Conservation (phyloP, 2,888 invertebrate genomes). For the Hypercompe scribonia region DNA sequence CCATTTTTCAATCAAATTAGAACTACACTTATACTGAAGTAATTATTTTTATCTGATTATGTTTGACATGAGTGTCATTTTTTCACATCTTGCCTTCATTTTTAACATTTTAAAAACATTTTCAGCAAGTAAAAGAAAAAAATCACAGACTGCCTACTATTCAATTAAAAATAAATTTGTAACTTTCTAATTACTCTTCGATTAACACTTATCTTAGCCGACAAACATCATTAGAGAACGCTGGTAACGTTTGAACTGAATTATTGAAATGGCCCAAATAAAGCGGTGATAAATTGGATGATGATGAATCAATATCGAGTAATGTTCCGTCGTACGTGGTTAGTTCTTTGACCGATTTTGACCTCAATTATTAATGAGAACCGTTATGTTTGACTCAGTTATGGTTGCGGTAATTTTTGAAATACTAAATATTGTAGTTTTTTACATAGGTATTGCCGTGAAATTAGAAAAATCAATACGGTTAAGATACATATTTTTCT, state of each 20-base stretch:
- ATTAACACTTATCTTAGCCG: slow-evolving; percentile 1
- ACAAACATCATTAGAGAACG: slow-evolving; percentile 5
- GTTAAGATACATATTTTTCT: slow-evolving; percentile 21
- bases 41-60: no score
- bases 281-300: slow-evolving; percentile 52
- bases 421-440: slow-evolving; percentile 61
- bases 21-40: no score
- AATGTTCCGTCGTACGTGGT: slow-evolving; percentile 69
- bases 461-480: slow-evolving; percentile 42
- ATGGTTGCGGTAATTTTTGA: slow-evolving; percentile 79
- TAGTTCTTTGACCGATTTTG: slow-evolving; percentile 75
- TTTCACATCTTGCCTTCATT: no score
- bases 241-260: slow-evolving; percentile 4
- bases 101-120: neutral
- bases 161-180: neutral
- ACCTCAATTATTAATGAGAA: slow-evolving; percentile 83
- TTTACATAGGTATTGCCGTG: slow-evolving; percentile 63
- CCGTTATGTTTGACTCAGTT: slow-evolving; percentile 82
- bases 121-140: neutral
- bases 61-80: no score
- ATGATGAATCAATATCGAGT: slow-evolving; percentile 76
- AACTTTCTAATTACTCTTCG: slow-evolving; percentile 32
- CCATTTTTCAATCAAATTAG: no score
- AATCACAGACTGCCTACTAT: neutral
- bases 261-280: slow-evolving; percentile 43